A percentile compares a stretch with the other conserved stretches of the same genome.
Evolutionary conservation across 2,113 vertebrate species (phyloP).

Genomic region (Actenoides hombroni): DNA sequence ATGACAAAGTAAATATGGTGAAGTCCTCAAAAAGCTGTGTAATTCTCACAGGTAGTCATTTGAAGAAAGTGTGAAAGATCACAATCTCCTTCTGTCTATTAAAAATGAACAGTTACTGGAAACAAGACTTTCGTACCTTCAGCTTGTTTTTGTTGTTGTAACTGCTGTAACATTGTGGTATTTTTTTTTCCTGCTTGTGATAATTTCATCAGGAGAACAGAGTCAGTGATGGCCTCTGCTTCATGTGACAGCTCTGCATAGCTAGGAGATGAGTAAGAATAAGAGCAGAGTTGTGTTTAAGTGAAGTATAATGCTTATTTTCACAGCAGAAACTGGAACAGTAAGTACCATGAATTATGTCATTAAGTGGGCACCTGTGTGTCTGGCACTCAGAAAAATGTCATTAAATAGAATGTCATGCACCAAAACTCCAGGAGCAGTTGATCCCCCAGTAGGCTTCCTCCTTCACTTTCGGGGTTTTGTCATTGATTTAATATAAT

Average conservation of each 20-base stretch:
- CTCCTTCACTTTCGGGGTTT: background rate
- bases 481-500: background rate
- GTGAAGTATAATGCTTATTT: constrained; percentile 27
- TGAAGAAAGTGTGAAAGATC: background rate
- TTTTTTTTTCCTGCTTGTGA: background rate
- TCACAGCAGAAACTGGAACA: constrained; percentile 47
- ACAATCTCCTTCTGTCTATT: background rate
- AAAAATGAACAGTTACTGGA: background rate
- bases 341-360: background rate
- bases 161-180: background rate
- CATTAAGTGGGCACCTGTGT: constrained; percentile 17
- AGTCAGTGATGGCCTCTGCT: background rate
- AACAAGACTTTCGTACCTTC: background rate
- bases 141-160: background rate
- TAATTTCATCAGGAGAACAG: background rate
- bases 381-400: constrained; percentile 1
- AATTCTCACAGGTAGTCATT: background rate
- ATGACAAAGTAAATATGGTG: background rate
- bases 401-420: background rate
- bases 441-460: background rate
- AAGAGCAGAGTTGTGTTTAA: background rate
- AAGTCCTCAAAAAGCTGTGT: background rate
- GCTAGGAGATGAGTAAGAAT: background rate
- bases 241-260: background rate
- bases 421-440: background rate